Conservation (phyloP, 64 coral and sea anemone species). For the Catalaphyllia jardinei region DNA sequence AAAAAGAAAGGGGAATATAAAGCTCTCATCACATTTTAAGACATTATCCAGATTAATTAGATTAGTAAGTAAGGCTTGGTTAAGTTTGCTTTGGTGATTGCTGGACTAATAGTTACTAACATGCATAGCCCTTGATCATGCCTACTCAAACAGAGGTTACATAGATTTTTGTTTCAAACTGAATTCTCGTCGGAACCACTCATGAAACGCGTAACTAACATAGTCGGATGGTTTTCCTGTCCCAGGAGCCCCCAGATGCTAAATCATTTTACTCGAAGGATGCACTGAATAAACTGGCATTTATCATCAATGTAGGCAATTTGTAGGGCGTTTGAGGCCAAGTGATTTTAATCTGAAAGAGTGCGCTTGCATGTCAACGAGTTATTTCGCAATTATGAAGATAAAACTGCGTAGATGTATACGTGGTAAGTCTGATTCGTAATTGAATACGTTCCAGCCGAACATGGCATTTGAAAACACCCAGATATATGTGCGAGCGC, state of each 20-base stretch:
- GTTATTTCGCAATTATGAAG: background rate
- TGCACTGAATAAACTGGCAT: background rate
- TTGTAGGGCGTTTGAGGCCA: background rate
- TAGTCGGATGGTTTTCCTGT: background rate
- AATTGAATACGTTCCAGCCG: too few relatives aligned
- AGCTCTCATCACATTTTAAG: background rate
- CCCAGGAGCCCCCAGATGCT: background rate
- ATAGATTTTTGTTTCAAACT: background rate
- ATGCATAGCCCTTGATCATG: background rate
- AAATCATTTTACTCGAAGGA: background rate
- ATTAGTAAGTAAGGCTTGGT: background rate
- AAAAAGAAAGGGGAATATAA: background rate
- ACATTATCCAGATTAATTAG: background rate
- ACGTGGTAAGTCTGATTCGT: background rate
- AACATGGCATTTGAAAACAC: too few relatives aligned
- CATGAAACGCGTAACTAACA: background rate
- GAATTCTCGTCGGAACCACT: background rate
- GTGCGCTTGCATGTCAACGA: background rate
- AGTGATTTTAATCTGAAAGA: background rate
- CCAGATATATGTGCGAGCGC: too few relatives aligned
- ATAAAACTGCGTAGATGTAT: background rate
- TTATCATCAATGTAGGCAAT: background rate
- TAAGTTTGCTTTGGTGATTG: conserved; percentile 9
- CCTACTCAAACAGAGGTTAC: background rate
- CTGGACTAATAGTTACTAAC: background rate